Evolutionary conservation across 2,888 invertebrate species (phyloP).

Genomic region (Phrixothrix hirtus): DNA sequence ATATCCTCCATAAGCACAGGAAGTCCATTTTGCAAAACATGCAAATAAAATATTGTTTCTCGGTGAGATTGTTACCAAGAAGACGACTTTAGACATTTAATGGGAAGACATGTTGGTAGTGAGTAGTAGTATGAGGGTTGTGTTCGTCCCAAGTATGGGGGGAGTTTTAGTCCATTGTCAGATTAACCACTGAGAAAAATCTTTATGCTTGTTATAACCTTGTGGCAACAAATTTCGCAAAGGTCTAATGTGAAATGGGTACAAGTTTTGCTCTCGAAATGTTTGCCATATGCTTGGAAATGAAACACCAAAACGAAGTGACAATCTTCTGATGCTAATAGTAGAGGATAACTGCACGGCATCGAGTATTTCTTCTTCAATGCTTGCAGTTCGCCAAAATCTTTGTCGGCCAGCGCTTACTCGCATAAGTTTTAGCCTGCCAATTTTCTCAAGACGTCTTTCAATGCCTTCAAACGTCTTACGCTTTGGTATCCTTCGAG

Average conservation of each 20-base stretch:
- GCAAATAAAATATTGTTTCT: conserved; percentile 4
- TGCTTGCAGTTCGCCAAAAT: background rate
- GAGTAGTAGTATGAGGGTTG: background rate
- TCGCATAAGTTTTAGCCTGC: background rate
- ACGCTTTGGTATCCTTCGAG: too few species aligned
- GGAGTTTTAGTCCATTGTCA: background rate
- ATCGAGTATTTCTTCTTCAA: background rate
- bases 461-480: background rate
- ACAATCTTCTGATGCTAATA: background rate
- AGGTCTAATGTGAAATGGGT: background rate
- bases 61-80: conserved; percentile 5
- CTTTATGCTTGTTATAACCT: background rate
- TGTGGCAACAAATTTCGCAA: background rate
- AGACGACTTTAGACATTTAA: background rate
- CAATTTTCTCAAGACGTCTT: background rate
- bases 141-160: background rate
- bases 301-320: background rate
- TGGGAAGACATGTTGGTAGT: background rate
- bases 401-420: too few species aligned
- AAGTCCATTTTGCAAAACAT: conserved; percentile 6
- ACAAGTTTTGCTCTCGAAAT: background rate
- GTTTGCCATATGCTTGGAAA: background rate
- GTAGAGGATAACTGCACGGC: background rate
- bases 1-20: conserved; percentile 1
- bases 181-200: background rate